phyloP scores from a whole-genome alignment of 2,888 invertebrate species.

The Limnephilus lunatus region DNA sequence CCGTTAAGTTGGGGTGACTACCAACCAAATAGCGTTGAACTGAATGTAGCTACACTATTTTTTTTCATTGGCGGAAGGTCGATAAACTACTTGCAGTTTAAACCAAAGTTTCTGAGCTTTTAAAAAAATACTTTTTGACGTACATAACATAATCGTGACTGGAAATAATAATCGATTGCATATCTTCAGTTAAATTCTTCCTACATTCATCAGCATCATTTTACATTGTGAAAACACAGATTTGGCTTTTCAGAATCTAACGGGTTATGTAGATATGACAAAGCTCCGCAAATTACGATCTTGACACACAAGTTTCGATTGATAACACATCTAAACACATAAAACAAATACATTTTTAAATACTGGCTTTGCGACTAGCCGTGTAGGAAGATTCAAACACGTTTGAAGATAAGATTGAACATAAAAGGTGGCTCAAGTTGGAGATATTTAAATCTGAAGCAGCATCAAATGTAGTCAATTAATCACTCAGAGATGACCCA shows the following conservation, averaged over 20 bases:
- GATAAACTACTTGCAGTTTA: not conserved
- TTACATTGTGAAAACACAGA: not conserved
- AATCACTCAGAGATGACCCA: not conserved
- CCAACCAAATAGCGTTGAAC: not conserved
- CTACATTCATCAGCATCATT: not conserved
- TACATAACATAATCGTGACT: not conserved
- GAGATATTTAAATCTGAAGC: not conserved
- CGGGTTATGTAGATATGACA: not conserved
- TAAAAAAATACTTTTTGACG: not conserved
- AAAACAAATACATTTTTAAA: not conserved
- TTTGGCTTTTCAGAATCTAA: not conserved
- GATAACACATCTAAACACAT: not conserved
- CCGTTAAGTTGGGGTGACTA: constrained; percentile 2
- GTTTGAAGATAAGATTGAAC: not conserved
- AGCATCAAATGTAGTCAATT: not conserved
- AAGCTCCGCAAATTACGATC: not conserved
- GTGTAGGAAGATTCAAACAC: constrained; percentile 2
- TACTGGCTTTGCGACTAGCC: not conserved
- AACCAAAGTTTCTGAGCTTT: not conserved
- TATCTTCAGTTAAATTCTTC: not conserved
- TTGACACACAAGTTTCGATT: not conserved
- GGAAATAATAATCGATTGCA: not conserved
- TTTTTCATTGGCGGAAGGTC: not conserved
- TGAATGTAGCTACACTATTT: not conserved
- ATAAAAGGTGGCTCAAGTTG: not conserved